A percentile compares a stretch with the other conserved stretches of the same genome.
Conservation (phyloP, 2,888 invertebrate species). For the Parapristionchus giblindavisi region DNA sequence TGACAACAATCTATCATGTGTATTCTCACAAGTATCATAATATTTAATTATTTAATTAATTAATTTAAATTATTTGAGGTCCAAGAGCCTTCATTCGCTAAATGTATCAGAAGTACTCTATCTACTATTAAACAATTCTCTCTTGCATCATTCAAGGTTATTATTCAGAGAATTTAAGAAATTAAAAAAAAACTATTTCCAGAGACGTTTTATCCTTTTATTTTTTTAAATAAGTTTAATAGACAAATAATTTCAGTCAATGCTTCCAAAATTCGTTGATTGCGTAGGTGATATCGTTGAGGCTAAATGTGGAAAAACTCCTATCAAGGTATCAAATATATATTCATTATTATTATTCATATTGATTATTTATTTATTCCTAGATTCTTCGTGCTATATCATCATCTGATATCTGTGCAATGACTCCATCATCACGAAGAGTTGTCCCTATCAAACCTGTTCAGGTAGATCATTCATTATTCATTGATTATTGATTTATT, state of each 20-base stretch:
- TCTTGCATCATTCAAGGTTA: conserved; percentile 54
- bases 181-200: neutral
- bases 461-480: neutral
- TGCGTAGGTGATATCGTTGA: conserved; percentile 64
- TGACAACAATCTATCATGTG: conserved; percentile 62
- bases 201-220: neutral
- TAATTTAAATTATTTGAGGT: conserved; percentile 41
- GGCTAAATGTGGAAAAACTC: conserved; percentile 62
- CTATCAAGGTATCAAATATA: conserved; percentile 50
- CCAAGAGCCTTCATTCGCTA: conserved; percentile 65
- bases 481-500: neutral
- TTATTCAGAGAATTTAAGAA: neutral
- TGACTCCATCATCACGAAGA: conserved; percentile 39
- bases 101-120: conserved; percentile 64
- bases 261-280: conserved; percentile 62
- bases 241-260: neutral
- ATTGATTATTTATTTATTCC: neutral
- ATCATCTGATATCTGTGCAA: conserved; percentile 56
- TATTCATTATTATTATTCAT: neutral
- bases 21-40: conserved; percentile 53
- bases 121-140: conserved; percentile 65
- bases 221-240: neutral
- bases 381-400: conserved; percentile 56
- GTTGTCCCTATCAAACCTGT: conserved; percentile 45
- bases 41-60: neutral